Percentiles rank a stretch among this genome's conserved stretches.
These are phyloP conservation scores for Gymnoscopelus braueri DNA, from an alignment of 2,797 vertebrate species.

Conservation along the genomic window DNA sequence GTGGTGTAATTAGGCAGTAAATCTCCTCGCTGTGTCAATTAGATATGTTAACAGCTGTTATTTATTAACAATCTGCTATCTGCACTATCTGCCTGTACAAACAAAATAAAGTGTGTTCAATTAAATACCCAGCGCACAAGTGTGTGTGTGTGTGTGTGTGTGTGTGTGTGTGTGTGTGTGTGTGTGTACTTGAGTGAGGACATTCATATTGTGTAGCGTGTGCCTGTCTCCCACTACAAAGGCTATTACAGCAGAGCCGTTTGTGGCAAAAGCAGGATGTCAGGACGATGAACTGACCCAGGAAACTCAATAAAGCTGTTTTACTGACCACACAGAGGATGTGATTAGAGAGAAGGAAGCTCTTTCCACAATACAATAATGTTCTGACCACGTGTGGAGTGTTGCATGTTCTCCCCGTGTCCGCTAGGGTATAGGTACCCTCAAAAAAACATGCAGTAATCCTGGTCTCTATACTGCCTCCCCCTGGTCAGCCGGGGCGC, in stretches of 20 bases:
- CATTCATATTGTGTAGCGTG: constrained; percentile 4
- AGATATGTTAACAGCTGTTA: constrained; percentile 38
- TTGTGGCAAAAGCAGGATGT: constrained; percentile 17
- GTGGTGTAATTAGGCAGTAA: constrained; percentile 44
- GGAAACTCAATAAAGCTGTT: constrained; percentile 17
- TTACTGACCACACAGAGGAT: too few relatives aligned
- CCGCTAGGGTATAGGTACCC: too few relatives aligned
- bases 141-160: too few relatives aligned
- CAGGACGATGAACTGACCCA: constrained; percentile 29
- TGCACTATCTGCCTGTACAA: background rate
- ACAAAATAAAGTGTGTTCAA: background rate
- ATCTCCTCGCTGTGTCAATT: constrained; percentile 42
- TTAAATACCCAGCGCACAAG: background rate
- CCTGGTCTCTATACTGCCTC: too few relatives aligned
- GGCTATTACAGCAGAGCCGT: constrained; percentile 27
- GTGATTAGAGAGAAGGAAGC: too few relatives aligned
- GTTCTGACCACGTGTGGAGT: too few relatives aligned
- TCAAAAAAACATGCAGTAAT: too few relatives aligned
- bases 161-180: background rate
- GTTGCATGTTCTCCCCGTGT: too few relatives aligned
- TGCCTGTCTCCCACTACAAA: constrained; percentile 15
- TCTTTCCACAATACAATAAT: too few relatives aligned
- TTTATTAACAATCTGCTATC: constrained; percentile 22
- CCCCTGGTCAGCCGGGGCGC: too few relatives aligned
- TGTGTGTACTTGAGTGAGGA: constrained; percentile 1